Base-by-base conservation (phyloP, 2,113 vertebrate species). In the Bos javanicus region DNA sequence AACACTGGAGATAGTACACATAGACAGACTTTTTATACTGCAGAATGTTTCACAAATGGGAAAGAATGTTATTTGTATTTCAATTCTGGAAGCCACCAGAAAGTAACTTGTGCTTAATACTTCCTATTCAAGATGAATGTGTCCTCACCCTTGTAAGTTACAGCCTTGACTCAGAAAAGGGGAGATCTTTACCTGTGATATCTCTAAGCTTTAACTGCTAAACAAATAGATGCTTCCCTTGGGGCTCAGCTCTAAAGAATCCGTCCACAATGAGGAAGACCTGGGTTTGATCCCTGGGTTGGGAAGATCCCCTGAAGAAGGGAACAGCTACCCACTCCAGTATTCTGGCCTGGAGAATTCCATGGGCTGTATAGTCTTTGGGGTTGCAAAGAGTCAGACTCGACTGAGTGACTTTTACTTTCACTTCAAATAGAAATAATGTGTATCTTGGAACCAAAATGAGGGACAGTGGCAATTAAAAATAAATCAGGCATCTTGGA, bases 391-490 rank as follows among this genome's bases (percentile, higher is more conserved):
- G n/a, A 71, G n/a, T 71, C n/a, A 71, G 10, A 36, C 64, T 23
- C 5, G 0, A 71, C 19, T 23, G n/a, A 71, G 64, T 0, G 1
- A 67, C 62, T n/a, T 67, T 67, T 9, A 10, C 64, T n/a, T 67
- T 67, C 33, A n/a, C 64, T 67, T 67, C 17, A 67, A 19, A 19
- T 85, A 98, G 97, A 97, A 94, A 67, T 91, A 67, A 80, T 39
- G 50, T 82, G 54, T 23, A 62, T 28, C 94, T 60, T 94, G 93
- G 97, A 98, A 97, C 92, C 96, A 97, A 97, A 97, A 97, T 85
- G 90, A 98, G 93, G 98, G 98, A 95, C 97, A 97, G 91, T 98
- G 97, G 95, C 98, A 98, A 98, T 98, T 98, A 98, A 98, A 99
- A 98, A 98, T 98, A 98, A 98, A 98, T 98, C 97, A 97, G 86